Conservation (phyloP, 2,797 vertebrate species). For the Meriones psammophilus region DNA sequence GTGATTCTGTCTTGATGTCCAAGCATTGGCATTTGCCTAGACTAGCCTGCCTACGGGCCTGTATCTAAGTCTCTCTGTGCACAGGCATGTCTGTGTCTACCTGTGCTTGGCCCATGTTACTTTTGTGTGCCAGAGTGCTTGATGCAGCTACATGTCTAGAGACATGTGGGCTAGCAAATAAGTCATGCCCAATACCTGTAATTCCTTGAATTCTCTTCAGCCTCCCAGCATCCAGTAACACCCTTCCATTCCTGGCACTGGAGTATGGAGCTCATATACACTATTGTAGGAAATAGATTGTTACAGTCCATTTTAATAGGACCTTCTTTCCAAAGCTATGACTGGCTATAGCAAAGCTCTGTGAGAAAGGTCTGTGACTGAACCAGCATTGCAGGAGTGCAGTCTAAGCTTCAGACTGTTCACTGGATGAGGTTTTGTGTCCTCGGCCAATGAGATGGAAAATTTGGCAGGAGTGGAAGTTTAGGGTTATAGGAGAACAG, state of each 20-base stretch:
- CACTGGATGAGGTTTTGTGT: neutral
- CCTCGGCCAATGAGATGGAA: neutral
- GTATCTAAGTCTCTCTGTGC: neutral
- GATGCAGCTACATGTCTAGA: neutral
- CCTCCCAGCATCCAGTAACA: neutral
- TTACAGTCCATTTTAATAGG: neutral
- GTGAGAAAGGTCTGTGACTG: neutral
- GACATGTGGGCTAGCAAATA: neutral
- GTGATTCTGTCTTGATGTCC: neutral
- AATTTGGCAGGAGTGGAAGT: neutral
- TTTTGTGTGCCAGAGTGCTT: neutral
- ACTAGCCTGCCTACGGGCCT: neutral
- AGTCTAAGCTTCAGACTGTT: neutral
- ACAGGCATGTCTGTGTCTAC: neutral
- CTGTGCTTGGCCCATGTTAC: neutral
- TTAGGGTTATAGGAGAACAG: neutral
- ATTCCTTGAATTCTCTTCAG: neutral
- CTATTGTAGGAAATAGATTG: neutral
- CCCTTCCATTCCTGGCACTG: neutral
- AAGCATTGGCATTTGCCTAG: neutral
- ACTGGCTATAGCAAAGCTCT: neutral
- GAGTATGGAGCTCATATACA: neutral
- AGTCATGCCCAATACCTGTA: neutral
- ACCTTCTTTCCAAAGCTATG: neutral
- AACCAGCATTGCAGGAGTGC: neutral